Percentiles rank a stretch among this genome's conserved stretches.
Evolutionary conservation across 2,797 vertebrate species (phyloP).

Genomic region (Diplodus puntazzo): DNA sequence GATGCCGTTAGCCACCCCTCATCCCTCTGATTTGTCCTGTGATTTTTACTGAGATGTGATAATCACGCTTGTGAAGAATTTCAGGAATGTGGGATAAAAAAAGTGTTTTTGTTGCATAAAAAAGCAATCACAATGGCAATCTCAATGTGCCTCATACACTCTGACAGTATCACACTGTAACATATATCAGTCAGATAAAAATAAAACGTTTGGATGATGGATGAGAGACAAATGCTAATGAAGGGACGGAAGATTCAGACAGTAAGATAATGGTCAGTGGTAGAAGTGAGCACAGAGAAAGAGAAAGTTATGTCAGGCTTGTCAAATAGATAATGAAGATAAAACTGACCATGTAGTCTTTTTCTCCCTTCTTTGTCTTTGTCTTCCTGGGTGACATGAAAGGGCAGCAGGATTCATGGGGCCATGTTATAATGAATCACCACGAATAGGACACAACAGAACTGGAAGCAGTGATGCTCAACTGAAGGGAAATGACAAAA

Average conservation of each 20-base stretch:
- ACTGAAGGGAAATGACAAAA: not conserved
- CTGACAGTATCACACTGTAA: not conserved
- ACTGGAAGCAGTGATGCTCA: not conserved
- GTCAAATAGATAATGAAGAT: slow-evolving; percentile 50
- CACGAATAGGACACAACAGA: not conserved
- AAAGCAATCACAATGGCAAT: not conserved
- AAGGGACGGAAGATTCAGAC: slow-evolving; percentile 1
- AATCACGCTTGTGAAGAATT: slow-evolving; percentile 6
- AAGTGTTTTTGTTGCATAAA: not conserved
- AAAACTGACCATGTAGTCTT: slow-evolving; percentile 51
- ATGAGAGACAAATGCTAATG: not conserved
- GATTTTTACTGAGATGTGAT: slow-evolving; percentile 4
- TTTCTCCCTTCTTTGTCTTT: slow-evolving; percentile 30
- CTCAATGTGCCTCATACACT: not conserved
- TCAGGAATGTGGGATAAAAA: not conserved
- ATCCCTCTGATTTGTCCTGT: slow-evolving; percentile 15
- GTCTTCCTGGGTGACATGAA: slow-evolving; percentile 28
- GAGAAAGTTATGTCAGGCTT: slow-evolving; percentile 29
- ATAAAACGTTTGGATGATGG: not conserved
- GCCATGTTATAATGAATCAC: slow-evolving; percentile 24
- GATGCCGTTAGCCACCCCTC: slow-evolving; percentile 35
- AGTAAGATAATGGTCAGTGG: slow-evolving; percentile 1
- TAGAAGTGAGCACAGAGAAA: not conserved
- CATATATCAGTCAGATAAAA: not conserved
- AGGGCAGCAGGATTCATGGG: slow-evolving; percentile 64